Evolutionary conservation across 1,140 invertebrate genomes (phyloP).

Genomic region (Phenacoccus solenopsis): DNA sequence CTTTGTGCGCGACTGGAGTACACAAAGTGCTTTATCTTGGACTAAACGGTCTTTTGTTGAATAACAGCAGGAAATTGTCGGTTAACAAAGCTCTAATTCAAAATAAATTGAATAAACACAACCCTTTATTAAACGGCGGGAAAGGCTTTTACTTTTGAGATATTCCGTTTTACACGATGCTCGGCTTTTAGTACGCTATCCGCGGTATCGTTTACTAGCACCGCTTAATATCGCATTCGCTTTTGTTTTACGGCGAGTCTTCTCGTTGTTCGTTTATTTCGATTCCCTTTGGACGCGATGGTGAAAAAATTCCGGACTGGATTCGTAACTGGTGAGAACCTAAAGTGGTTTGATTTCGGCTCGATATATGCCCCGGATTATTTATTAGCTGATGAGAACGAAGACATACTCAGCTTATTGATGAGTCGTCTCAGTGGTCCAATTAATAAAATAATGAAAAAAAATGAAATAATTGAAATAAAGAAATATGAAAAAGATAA

Average conservation of each 20-base stretch:
- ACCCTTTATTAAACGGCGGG: slow-evolving; percentile 1
- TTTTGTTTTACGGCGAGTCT: not conserved
- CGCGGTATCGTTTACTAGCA: not conserved
- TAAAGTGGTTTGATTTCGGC: too few relatives aligned
- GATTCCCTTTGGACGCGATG: too few relatives aligned
- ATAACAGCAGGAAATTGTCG: slow-evolving; percentile 13
- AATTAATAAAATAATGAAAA: too few relatives aligned
- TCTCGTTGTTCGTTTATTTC: not conserved
- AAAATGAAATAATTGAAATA: too few relatives aligned
- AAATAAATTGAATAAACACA: slow-evolving; percentile 18
- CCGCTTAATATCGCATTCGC: not conserved
- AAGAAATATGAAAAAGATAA: too few relatives aligned
- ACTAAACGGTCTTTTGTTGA: slow-evolving; percentile 15
- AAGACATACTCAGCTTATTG: too few relatives aligned
- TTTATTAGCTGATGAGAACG: too few relatives aligned
- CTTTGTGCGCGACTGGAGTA: not conserved
- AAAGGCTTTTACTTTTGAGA: slow-evolving; percentile 15
- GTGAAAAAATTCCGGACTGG: too few relatives aligned
- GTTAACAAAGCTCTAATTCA: slow-evolving; percentile 15
- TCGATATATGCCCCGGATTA: too few relatives aligned
- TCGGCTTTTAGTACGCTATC: not conserved
- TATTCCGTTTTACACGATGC: not conserved
- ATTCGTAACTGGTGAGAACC: too few relatives aligned
- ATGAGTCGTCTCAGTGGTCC: too few relatives aligned
- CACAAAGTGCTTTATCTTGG: slow-evolving; percentile 3